Evolutionary conservation across 2,797 vertebrate genomes (phyloP), one percentile per base, ranked within the genome.

Genomic region (Helostoma temminkii): DNA sequence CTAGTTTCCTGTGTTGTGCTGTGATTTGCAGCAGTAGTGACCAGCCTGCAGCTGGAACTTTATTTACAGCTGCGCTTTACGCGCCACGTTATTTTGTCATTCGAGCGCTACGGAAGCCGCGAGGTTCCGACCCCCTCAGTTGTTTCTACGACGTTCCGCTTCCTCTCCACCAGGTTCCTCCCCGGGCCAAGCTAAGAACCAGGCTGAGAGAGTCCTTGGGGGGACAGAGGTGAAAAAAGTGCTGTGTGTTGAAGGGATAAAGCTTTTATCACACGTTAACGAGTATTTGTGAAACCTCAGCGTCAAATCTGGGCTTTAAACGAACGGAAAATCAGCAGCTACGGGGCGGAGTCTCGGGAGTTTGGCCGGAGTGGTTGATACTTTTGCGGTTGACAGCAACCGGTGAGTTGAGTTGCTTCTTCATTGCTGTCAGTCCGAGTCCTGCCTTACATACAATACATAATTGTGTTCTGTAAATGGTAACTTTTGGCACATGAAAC

Each of bases 81-180:
- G 71, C 82, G 78, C 84, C 50, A 26, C 66, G 19, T 28, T 15
- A 2, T 22, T 63, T 74, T 25, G 41, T 52, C 63, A 37, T 59
- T 11, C 28, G 48, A 41, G 18, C 12, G 15, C 80, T 82, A 88
- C 88, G 88, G 88, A 81, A 73, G 80, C 87, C 77, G 80, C 0
- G 30, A 57, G n/a, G 62, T 52, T 59, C 48, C 4, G 25, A 56
- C 11, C 30, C 42, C 30, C 39, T 26, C 3, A 6, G 48, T 45
- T 26, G 30, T 21, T 58, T 71, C 30, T 61, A 66, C 74, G 73
- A 75, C 48, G 53, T 86, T 88, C 88, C 89, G 89, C 82, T 91
- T 93, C 84, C 90, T 83, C 54, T 65, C 49, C 4, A n/a, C 45
- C 54, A 56, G 53, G 80, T 82, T 87, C 85, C 81, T 85, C 81